These are phyloP conservation scores for Chiloscyllium plagiosum DNA, from an alignment of 2,113 vertebrate genomes.

Conservation along the genomic window DNA sequence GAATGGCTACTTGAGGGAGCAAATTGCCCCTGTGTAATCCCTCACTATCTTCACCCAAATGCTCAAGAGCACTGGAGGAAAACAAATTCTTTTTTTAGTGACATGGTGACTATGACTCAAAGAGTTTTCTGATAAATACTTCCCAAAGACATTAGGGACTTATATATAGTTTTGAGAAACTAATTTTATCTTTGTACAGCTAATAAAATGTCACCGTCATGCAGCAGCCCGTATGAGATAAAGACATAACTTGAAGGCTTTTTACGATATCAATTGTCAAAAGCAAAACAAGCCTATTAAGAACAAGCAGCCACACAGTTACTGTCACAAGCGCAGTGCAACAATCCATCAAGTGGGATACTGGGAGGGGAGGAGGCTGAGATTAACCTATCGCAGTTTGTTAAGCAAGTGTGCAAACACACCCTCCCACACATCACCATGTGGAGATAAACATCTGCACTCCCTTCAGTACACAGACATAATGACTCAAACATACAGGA, in stretches of 20 bases:
- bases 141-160: background rate
- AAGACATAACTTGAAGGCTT: background rate
- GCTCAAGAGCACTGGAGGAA: background rate
- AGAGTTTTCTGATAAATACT: background rate
- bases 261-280: background rate
- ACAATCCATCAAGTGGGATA: background rate
- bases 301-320: background rate
- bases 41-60: background rate
- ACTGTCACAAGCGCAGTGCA: background rate
- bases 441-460: background rate
- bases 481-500: background rate
- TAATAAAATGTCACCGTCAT: background rate
- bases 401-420: conserved; percentile 12
- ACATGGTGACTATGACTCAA: background rate
- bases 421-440: background rate
- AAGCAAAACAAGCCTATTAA: background rate
- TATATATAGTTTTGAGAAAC: background rate
- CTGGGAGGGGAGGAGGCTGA: background rate
- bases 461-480: background rate
- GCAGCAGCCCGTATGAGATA: background rate
- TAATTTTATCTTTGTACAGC: background rate
- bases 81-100: background rate
- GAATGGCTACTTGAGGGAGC: background rate
- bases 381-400: background rate
- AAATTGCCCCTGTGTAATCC: background rate